These are phyloP conservation scores for Phalera bucephala DNA, from an alignment of 2,888 invertebrate genomes.

Conservation along the genomic window DNA sequence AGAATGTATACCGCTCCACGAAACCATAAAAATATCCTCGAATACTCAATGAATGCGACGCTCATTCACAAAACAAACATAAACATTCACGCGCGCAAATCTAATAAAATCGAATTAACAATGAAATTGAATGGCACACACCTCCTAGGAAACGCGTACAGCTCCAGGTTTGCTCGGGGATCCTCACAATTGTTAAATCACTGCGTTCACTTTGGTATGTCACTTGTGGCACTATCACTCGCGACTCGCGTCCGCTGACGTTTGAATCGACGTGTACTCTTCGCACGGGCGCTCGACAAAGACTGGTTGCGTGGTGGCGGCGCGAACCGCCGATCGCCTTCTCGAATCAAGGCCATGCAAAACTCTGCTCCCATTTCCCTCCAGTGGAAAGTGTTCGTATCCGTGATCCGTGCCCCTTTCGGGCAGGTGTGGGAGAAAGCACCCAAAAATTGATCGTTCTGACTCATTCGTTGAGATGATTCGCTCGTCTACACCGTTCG, in stretches of 20 bases:
- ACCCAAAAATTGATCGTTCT: constrained; percentile 70
- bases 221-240: constrained; percentile 56
- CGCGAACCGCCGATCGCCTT: constrained; percentile 41
- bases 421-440: constrained; percentile 80
- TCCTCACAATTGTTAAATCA: constrained; percentile 52
- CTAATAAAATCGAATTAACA: constrained; percentile 12
- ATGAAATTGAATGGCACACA: constrained; percentile 41
- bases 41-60: constrained; percentile 33
- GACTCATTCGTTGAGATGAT: constrained; percentile 70
- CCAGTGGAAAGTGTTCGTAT: constrained; percentile 78
- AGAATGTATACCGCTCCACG: constrained; percentile 12
- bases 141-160: constrained; percentile 54
- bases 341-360: constrained; percentile 77
- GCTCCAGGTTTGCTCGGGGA: constrained; percentile 70
- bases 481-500: constrained; percentile 46
- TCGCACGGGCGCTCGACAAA: constrained; percentile 38
- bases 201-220: constrained; percentile 40
- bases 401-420: constrained; percentile 77
- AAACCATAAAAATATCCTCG: constrained; percentile 32
- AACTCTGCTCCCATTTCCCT: constrained; percentile 75
- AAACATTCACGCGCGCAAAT: constrained; percentile 25
- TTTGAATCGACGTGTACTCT: constrained; percentile 32
- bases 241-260: constrained; percentile 46
- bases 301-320: constrained; percentile 47
- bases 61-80: constrained; percentile 49